Base-by-base conservation (phyloP, 2,888 invertebrate species). In the Amblyjoppa fuscipennis region DNA sequence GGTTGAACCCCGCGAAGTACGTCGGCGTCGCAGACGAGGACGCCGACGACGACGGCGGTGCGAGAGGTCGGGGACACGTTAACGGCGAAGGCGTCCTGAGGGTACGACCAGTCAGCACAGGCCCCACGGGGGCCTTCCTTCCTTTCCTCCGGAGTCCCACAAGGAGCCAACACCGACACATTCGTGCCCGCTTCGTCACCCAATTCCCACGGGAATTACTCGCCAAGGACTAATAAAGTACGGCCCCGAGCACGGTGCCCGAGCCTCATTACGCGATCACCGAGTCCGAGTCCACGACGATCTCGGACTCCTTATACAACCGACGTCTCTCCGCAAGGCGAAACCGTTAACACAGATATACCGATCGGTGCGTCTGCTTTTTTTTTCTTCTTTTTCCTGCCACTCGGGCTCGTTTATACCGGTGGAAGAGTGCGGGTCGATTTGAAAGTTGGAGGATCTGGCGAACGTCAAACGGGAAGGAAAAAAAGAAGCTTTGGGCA, bases 171-270 rank as follows among this genome's bases (percentile, higher is more conserved):
- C 64, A 66, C 68, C 68, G 64, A 69, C 71, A 76, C 74, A 51
- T 68, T n/a, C 45, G 68, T 87, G 86, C 88, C 85, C 85, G 76
- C 84, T 61, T 78, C 78, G 83, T 85, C 90, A 82, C 83, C 89
- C 90, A 92, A 93, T 93, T 93, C 93, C 93, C 93, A 93, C 93
- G 93, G 93, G 93, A 93, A 93, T 93, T 93, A 90, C 92, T 89
- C 86, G 83, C 91, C 78, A 90, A 91, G 90, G 93, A 93, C 91
- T 93, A 92, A 93, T 93, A 93, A 89, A 87, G 88, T 89, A 68
- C 83, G 77, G 87, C 79, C 85, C 78, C 81, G 70, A 75, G 73
- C 64, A 28, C 84, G 70, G 53, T 82, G 77, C 80, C 82, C 85
- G 86, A 87, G 87, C 70, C 86, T 87, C 84, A 87, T 87, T 87